Base-by-base conservation (phyloP, 1,140 invertebrate genomes). In the Bactericera cockerelli region DNA sequence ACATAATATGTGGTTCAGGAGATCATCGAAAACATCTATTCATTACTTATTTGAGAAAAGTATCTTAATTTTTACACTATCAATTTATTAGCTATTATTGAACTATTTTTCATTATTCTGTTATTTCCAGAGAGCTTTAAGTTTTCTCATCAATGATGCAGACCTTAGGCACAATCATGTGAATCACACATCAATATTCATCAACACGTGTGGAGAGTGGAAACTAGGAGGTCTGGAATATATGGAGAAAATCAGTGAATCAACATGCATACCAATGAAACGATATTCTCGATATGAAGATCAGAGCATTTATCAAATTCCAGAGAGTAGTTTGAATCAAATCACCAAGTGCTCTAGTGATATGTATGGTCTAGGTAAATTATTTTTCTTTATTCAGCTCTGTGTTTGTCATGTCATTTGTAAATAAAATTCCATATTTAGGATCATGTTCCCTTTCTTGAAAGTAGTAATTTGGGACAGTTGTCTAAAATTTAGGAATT, bases 191-290 rank as follows among this genome's bases (percentile, higher is more conserved):
- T 93, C 93, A 38, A 86, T 99, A 6, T 98, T 93, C 80, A 93
- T 99, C 1, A 97, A 95, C 68, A 74, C 81, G 55, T 89, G 90
- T 56, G 94, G 94, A 11, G 93, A 98, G 74, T 99, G 96, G 95
- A 98, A 97, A 74, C 74, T 99, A n/a, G 90, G 89, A 26, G 90
- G 93, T 16, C 82, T 98, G 65, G 94, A 98, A 71, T 95, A 94
- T 71, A 82, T 95, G 61, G 81, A 49, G 42, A 49, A 49, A n/a
- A 49, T 49, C 42, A 49, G 42, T 49, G 42, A 78, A 74, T 66
- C 66, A 67, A 69, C 69, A 70, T 66, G 78, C 55, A 78, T 81
- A 61, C 81, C 82, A 21, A 76, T 81, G 14, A 86, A 87, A 71
- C 79, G 42, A n/a, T 49, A 49, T 22, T 49, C 42, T 22, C n/a